phyloP scores from a whole-genome alignment of 2,797 vertebrate species.

The Spea hammondii region DNA sequence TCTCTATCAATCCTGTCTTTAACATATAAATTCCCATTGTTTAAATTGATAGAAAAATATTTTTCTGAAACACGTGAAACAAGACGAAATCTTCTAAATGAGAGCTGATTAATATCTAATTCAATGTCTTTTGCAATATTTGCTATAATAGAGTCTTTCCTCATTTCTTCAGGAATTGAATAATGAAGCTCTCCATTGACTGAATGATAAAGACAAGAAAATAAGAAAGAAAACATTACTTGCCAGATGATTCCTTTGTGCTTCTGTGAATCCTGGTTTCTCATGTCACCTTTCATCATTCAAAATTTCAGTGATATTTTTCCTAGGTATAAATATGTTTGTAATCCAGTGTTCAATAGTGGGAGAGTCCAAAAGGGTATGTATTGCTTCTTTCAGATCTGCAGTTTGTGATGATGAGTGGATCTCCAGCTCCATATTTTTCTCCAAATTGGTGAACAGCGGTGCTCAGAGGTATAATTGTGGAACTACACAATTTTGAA shows the following conservation, averaged over 20 bases:
- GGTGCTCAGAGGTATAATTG: conserved; percentile 72
- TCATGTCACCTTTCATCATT: neutral
- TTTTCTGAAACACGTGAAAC: conserved; percentile 34
- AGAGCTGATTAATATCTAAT: conserved; percentile 51
- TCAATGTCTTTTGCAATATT: conserved; percentile 60
- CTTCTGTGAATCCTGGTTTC: neutral
- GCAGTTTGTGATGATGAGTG: conserved; percentile 1
- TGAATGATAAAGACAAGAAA: conserved; percentile 37
- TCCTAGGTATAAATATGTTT: neutral
- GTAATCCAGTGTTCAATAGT: neutral
- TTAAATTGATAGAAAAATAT: conserved; percentile 49
- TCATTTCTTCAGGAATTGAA: conserved; percentile 45
- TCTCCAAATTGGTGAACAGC: conserved; percentile 74
- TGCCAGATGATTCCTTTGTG: conserved; percentile 38
- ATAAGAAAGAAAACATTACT: conserved; percentile 38
- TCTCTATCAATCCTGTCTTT: conserved; percentile 69
- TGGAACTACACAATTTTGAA: conserved; percentile 34
- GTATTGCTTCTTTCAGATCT: conserved; percentile 11
- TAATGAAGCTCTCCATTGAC: conserved; percentile 39
- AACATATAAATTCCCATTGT: conserved; percentile 59
- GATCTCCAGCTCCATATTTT: conserved; percentile 19
- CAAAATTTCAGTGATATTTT: too few species aligned
- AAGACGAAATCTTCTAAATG: conserved; percentile 47
- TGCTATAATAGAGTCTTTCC: conserved; percentile 43
- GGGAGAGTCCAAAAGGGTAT: conserved; percentile 22